Conservation (phyloP, 2,888 invertebrate genomes). For the Thymelicus sylvestris region DNA sequence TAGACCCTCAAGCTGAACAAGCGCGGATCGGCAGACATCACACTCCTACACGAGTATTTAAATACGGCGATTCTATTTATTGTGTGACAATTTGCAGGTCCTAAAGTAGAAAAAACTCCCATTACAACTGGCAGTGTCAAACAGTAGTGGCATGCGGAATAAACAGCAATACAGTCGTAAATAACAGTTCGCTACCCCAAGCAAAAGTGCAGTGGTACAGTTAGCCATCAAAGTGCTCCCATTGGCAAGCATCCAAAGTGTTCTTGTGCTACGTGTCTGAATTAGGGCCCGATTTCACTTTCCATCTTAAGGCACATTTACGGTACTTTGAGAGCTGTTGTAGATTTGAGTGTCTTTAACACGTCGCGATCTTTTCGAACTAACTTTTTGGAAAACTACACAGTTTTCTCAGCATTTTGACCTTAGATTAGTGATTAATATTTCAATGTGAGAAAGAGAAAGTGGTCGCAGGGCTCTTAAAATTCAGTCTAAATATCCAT, state of each 20-base stretch:
- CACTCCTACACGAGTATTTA: no score
- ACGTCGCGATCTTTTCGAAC: slow-evolving; percentile 23
- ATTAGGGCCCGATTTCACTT: slow-evolving; percentile 35
- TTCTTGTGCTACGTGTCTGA: slow-evolving; percentile 29
- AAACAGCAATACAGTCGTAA: not conserved
- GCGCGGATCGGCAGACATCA: no score
- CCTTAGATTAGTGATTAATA: no score
- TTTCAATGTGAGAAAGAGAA: no score
- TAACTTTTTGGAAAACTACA: not conserved
- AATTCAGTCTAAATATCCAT: no score
- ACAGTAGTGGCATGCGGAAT: not conserved
- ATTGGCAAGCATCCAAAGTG: slow-evolving; percentile 29
- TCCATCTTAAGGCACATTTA: slow-evolving; percentile 33
- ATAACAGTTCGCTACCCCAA: not conserved
- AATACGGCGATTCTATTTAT: no score
- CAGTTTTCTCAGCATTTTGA: not conserved
- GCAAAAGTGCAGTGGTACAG: slow-evolving; percentile 30
- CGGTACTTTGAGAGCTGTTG: slow-evolving; percentile 24
- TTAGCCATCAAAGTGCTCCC: slow-evolving; percentile 38
- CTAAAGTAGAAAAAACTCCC: no score
- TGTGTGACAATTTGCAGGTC: no score
- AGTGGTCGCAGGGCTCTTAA: no score
- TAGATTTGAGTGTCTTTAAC: slow-evolving; percentile 19
- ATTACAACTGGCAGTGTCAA: not conserved
- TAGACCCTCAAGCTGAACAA: no score